Base-by-base conservation (phyloP, 2,113 vertebrate species). In the Xyrauchen texanus region DNA sequence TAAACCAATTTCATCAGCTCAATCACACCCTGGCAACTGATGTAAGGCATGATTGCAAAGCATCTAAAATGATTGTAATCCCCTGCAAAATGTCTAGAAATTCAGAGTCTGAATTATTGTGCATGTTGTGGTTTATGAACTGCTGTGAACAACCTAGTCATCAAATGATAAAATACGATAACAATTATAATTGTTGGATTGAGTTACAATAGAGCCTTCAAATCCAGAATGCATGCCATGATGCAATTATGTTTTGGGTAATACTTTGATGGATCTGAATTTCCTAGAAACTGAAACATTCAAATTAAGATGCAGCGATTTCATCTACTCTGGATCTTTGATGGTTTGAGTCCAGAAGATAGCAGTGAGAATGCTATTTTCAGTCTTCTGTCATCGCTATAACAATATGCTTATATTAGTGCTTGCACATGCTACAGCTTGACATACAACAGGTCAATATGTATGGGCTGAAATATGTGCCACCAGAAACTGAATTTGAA, bases 31-130 rank as follows among this genome's bases (percentile, higher is more conserved):
- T 45, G 8, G 46, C 71, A 62, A 58, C 13, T 63, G 46, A 75
- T 75, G 60, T 63, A 52, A 75, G 16, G 16, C 58, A 45, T 75
- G 72, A 63, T 75, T 75, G 46, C 60, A 75, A 45, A 73, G 72
- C 60, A 63, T 46, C 60, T 63, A 75, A 75, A 21, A 74, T 34
- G 57, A 15, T 1, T 74, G 71, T 62, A 74, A 74, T 74, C 46
- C 44, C 44, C 58, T 62, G 71, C 45, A 62, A 57, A 74, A 74
- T 74, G 71, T 62, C 71, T 16, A 58, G 16, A 62, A 61, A 74
- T 74, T 62, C 71, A 58, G n/a, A 63, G 16, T 3, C 46, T 52
- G 72, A 75, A 75, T 42, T 75, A 51, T 13, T 13, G 44, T 44
- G 44, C 71, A 62, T 49, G 45, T 63, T 63, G 51, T 42, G 46